Base-by-base conservation (phyloP, 1,140 invertebrate species). In the Oedothorax gibbosus region DNA sequence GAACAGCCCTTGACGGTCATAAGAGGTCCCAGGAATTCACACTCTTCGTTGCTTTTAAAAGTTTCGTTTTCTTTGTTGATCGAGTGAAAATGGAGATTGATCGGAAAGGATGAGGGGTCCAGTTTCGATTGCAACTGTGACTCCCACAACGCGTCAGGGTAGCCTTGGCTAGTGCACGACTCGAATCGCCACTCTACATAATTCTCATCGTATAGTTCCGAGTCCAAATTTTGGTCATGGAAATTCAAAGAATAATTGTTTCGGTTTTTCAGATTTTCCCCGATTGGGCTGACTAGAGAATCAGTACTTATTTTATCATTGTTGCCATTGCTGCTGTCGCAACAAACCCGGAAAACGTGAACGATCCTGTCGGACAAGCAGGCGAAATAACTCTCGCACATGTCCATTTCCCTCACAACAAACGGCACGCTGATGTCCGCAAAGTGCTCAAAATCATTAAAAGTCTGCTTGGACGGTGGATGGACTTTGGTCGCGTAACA, bases 371-470 rank as follows among this genome's bases (percentile, higher is more conserved):
- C 86, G 87, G 92, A 91, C 90, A 92, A 91, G 49, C 91, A 90
- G 14, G 91, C 91, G 68, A 94, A 89, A 86, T 93, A 92, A 88
- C 93, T 92, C 87, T 94, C 93, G 14, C 91, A 90, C 12, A 93
- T 90, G 56, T 90, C 89, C 66, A 93, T 89, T 50, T 87, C 2
- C 87, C 90, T 0, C 92, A 92, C 60, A 84, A 85, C 88, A 93
- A 93, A 76, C 89, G 90, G 57, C 93, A 89, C 68, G 91, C 91
- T 10, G 92, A 87, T 5, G 89, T 89, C 87, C 90, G 90, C 9
- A 88, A 90, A 77, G 92, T 76, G 91, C 85, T 94, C 93, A 89
- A 94, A 94, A 87, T 94, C 93, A 71, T 93, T 90, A 86, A 93
- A 94, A 85, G 91, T 92, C 62, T 92, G 88, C 86, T 92, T 92